Base-by-base conservation (phyloP, 2,888 invertebrate genomes). In the Pyrochroa serraticornis region DNA sequence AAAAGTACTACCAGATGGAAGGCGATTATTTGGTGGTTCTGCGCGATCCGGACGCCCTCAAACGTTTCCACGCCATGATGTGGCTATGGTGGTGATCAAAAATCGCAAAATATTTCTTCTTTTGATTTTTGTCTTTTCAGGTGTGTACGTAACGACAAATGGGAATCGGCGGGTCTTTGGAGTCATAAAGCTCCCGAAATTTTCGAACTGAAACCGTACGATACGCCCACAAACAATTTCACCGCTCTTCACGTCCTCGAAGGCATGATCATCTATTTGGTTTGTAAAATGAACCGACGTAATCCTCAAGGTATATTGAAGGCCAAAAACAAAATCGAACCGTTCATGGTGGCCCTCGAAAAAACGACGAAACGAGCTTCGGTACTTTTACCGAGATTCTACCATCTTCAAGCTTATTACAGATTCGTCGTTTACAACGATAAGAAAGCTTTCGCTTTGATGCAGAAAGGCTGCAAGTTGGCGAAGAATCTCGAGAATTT, bases 81-180 rank as follows among this genome's bases (percentile, higher is more conserved):
- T 87, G 87, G 87, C 77, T 87, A 22, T 82, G 86, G 87, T 86
- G 75, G 59, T 45, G 35, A n/a, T n/a, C n/a, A n/a, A n/a, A n/a
- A n/a, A n/a, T n/a, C n/a, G n/a, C n/a, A 8, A 10, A 46, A 50
- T 13, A 12, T 12, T 43, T 5, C 53, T 58, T 13, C 22, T 5
- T 22, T 22, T 22, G 22, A 22, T 22, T 41, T 49, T 22, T 22
- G 22, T 3, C 5, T 41, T 49, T 45, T 44, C 62, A 86, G 86
- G 81, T 83, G 82, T 31, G 73, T 86, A 8, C 77, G 87, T 65
- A 79, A 80, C 36, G 81, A 81, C 22, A 81, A 84, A 36, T 87
- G 85, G 84, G 86, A 86, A 70, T 79, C 81, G 30, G 81, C 84
- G 0, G 77, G 79, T 3, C 69, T 82, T 8, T 87, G 86, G 86